phyloP scores from a whole-genome alignment of 2,797 vertebrate genomes.

The Leuciscus waleckii region DNA sequence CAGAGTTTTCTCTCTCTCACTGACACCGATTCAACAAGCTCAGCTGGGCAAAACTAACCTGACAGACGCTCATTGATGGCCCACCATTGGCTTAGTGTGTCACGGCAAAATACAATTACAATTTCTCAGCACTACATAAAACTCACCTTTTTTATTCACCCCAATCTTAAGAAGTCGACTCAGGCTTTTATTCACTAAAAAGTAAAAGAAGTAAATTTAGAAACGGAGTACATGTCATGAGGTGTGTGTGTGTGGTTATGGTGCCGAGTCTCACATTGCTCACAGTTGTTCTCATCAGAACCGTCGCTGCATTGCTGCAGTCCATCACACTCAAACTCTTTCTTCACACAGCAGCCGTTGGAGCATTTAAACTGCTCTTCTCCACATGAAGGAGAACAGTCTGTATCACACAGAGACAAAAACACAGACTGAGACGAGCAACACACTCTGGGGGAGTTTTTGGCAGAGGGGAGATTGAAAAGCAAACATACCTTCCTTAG shows the following conservation, averaged over 20 bases:
- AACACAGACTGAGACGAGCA: not conserved
- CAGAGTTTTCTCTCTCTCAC: not conserved
- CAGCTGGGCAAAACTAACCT: not conserved
- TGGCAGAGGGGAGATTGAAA: not conserved
- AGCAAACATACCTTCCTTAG: not conserved
- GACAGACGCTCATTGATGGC: not conserved
- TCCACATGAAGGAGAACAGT: conserved; percentile 76
- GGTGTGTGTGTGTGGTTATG: conserved; percentile 31
- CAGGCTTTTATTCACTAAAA: conserved; percentile 66
- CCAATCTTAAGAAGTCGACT: conserved; percentile 66
- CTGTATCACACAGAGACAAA: conserved; percentile 50
- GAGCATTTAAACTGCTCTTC: conserved; percentile 79
- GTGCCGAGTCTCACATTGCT: conserved; percentile 74
- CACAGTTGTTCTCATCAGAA: conserved; percentile 84
- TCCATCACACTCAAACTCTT: conserved; percentile 86
- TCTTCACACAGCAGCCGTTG: conserved; percentile 85
- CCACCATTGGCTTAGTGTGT: not conserved
- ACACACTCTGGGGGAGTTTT: not conserved
- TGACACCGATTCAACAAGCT: not conserved
- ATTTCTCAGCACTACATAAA: not conserved
- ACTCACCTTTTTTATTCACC: conserved; percentile 69
- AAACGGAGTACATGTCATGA: not conserved
- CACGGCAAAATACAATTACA: too few relatives aligned
- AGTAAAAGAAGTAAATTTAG: conserved; percentile 17
- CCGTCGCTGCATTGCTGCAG: conserved; percentile 79